Percentiles rank a stretch among this genome's conserved stretches.
Evolutionary conservation across 92 coral and sea anemone genomes (phyloP).

Genomic region (Epizoanthus stellaris): DNA sequence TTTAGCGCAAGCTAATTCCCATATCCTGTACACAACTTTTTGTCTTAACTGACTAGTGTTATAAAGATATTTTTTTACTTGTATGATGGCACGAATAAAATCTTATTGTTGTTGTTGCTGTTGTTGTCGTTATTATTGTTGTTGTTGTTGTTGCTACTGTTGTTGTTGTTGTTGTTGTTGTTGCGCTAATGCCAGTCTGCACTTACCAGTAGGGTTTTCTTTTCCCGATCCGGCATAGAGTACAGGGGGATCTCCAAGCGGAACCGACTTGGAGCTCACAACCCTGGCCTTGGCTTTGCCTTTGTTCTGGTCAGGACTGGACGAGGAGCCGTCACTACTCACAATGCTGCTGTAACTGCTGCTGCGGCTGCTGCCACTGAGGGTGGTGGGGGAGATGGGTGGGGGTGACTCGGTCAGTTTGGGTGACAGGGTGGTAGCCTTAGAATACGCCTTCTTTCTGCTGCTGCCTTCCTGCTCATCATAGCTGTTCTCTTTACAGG

Average conservation of each 20-base stretch:
- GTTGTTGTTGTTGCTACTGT: too few relatives aligned
- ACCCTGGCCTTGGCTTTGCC: constrained; percentile 71
- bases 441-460: constrained; percentile 71
- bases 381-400: constrained; percentile 75
- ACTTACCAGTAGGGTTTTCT: constrained; percentile 29
- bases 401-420: constrained; percentile 84
- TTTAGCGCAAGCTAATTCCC: too few relatives aligned
- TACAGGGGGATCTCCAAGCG: constrained; percentile 61
- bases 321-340: constrained; percentile 84
- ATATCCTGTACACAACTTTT: too few relatives aligned
- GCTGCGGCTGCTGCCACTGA: constrained; percentile 96
- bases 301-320: constrained; percentile 73
- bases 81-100: too few relatives aligned
- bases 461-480: constrained; percentile 69
- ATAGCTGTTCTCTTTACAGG: constrained; percentile 76
- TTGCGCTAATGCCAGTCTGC: not conserved
- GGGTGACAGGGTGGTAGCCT: constrained; percentile 69
- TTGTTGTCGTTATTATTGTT: too few relatives aligned
- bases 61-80: too few relatives aligned
- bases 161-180: too few relatives aligned
- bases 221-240: constrained; percentile 45
- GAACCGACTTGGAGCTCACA: constrained; percentile 73
- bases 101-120: too few relatives aligned
- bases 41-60: too few relatives aligned
- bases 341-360: constrained; percentile 99